Percentiles rank a stretch among this genome's conserved stretches.
These are phyloP conservation scores for Scarus forsteni DNA, from an alignment of 2,797 vertebrate species.

Conservation along the genomic window DNA sequence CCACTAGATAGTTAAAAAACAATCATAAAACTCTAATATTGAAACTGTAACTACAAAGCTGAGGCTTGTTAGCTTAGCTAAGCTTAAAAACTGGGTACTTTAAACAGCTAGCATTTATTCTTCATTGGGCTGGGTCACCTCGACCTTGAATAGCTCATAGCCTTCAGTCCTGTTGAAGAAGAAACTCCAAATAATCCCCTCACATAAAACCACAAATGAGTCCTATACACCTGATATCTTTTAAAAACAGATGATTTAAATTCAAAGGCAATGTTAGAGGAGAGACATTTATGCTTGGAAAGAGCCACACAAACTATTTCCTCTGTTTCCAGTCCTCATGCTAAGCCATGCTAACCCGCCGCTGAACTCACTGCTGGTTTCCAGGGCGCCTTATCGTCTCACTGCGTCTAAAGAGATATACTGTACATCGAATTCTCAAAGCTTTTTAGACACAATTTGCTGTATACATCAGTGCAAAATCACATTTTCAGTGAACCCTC, in stretches of 20 bases:
- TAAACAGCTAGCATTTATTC: not conserved
- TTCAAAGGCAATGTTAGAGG: too few relatives aligned
- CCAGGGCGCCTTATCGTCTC: not conserved
- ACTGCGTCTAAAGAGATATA: not conserved
- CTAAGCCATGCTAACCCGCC: not conserved
- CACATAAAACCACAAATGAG: not conserved
- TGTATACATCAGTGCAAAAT: slow-evolving; percentile 8
- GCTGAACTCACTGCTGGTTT: not conserved
- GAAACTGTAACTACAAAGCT: not conserved
- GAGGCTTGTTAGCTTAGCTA: not conserved
- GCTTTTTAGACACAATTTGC: slow-evolving; percentile 1
- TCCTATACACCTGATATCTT: not conserved
- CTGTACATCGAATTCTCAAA: not conserved
- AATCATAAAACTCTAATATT: not conserved
- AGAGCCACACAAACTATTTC: not conserved
- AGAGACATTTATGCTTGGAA: too few relatives aligned
- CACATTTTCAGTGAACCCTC: not conserved
- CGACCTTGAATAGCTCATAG: not conserved
- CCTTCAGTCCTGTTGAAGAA: not conserved
- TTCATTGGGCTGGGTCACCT: too few relatives aligned
- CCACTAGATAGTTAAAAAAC: not conserved
- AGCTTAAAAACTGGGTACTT: not conserved
- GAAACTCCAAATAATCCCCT: not conserved
- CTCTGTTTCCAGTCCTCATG: not conserved
- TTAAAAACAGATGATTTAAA: not conserved